Conservation (phyloP, 2,797 vertebrate genomes). For the Sitta carolinensis region DNA sequence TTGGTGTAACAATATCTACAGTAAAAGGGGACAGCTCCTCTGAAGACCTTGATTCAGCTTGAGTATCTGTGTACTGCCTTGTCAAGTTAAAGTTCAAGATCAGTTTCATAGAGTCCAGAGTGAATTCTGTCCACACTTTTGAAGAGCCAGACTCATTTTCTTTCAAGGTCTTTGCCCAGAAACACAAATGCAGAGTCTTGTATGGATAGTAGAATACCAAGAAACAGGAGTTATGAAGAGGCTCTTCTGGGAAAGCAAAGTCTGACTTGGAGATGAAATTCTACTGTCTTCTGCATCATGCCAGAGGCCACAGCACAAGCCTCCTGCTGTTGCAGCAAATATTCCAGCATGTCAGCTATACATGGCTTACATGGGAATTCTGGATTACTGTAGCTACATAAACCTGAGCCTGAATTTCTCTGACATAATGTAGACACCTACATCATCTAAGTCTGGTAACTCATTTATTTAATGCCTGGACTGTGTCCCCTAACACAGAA, state of each 20-base stretch:
- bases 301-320: not conserved
- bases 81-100: not conserved
- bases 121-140: not conserved
- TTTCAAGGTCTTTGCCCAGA: not conserved
- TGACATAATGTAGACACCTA: not conserved
- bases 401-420: not conserved
- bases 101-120: not conserved
- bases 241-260: not conserved
- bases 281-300: not conserved
- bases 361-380: not conserved
- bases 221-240: not conserved
- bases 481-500: not conserved
- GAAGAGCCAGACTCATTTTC: not conserved
- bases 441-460: not conserved
- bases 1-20: not conserved
- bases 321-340: not conserved
- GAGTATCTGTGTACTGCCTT: not conserved
- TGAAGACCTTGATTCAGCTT: not conserved
- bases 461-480: not conserved
- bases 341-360: not conserved
- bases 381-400: not conserved
- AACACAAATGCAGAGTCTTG: not conserved
- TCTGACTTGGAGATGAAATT: not conserved
- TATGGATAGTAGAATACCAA: not conserved
- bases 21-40: not conserved